Conservation (phyloP, 1,140 invertebrate genomes). For the Ephestia elutella region DNA sequence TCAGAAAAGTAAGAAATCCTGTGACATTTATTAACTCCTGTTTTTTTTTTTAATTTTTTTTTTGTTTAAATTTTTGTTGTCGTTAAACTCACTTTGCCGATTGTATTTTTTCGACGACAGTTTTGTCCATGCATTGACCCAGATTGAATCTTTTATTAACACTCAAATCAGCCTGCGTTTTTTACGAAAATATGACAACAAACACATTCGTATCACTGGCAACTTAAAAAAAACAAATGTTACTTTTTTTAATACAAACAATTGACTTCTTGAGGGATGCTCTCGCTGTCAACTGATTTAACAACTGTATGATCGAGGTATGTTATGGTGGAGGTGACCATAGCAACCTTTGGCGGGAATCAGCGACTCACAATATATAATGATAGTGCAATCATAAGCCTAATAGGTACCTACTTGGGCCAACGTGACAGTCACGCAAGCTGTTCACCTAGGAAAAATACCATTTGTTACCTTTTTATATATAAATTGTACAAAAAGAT, state of each 20-base stretch:
- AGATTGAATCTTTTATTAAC: constrained; percentile 42
- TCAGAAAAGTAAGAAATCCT: too few relatives aligned
- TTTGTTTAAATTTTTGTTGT: not conserved
- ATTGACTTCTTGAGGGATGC: not conserved
- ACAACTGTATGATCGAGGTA: constrained; percentile 19
- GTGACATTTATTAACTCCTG: too few relatives aligned
- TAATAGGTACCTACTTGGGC: not conserved
- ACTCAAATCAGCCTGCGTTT: not conserved
- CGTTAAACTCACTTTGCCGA: constrained; percentile 45
- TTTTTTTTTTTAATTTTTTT: too few relatives aligned
- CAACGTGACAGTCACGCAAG: not conserved
- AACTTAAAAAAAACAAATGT: not conserved
- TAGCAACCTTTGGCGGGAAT: constrained; percentile 42
- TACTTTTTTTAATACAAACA: not conserved
- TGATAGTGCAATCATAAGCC: constrained; percentile 25
- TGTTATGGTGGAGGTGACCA: constrained; percentile 47
- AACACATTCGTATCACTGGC: constrained; percentile 8
- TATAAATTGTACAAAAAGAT: not conserved
- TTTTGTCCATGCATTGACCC: constrained; percentile 71
- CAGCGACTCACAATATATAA: constrained; percentile 24
- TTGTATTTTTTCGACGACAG: constrained; percentile 46
- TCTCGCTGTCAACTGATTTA: constrained; percentile 30
- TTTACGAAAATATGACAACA: too few relatives aligned
- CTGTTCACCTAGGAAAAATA: not conserved
- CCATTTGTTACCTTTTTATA: not conserved